These are phyloP conservation scores for Drosophila dives DNA, from an alignment of 2,888 invertebrate genomes.

Conservation along the genomic window DNA sequence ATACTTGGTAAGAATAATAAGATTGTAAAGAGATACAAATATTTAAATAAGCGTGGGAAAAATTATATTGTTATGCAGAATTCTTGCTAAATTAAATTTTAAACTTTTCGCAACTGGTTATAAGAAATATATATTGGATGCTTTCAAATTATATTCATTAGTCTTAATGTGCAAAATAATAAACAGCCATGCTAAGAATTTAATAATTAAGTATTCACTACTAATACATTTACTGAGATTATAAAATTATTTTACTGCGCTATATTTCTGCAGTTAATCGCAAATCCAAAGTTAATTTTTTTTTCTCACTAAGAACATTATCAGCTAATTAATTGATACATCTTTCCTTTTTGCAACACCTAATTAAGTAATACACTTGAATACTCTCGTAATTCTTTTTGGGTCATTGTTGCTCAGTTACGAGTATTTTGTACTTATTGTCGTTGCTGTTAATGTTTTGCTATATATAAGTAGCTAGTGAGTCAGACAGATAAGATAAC, in stretches of 20 bases:
- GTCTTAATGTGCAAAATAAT: neutral
- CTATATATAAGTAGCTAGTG: conserved; percentile 26
- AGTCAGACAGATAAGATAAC: conserved; percentile 48
- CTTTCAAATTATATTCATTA: neutral
- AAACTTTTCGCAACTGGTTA: neutral
- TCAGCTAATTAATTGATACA: conserved; percentile 46
- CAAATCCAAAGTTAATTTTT: conserved; percentile 2
- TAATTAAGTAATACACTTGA: conserved; percentile 53
- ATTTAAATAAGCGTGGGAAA: neutral
- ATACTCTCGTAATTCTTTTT: conserved; percentile 55
- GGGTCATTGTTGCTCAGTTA: conserved; percentile 59
- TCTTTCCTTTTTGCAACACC: conserved; percentile 33
- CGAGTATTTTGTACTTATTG: conserved; percentile 46
- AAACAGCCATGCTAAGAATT: neutral
- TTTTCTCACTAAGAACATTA: conserved; percentile 14
- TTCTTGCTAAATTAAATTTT: neutral
- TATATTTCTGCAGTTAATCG: neutral
- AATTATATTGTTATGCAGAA: neutral
- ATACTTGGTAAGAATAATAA: neutral
- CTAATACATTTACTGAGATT: neutral
- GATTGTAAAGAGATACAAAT: neutral
- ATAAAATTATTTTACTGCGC: neutral
- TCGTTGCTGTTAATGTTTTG: conserved; percentile 19
- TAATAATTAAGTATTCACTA: neutral
- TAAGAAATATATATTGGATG: neutral